phyloP scores from a whole-genome alignment of 2,888 invertebrate genomes.

The Cephus sareptanus region DNA sequence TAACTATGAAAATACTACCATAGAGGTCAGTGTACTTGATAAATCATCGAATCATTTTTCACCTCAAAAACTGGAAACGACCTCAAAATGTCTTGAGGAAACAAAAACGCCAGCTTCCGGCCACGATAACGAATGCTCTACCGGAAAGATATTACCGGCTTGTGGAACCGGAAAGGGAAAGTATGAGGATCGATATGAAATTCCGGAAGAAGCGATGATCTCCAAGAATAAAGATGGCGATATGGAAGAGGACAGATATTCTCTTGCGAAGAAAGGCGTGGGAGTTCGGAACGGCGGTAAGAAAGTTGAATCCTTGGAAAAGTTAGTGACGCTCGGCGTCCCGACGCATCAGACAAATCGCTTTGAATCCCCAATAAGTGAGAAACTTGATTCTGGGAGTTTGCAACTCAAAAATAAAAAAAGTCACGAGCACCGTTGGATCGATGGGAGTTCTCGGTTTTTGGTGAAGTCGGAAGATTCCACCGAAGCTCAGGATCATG shows the following conservation, averaged over 20 bases:
- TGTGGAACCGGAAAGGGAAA: background rate
- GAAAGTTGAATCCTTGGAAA: background rate
- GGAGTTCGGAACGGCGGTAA: background rate
- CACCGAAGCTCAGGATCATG: background rate
- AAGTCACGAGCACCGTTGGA: background rate
- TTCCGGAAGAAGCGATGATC: background rate
- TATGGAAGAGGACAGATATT: background rate
- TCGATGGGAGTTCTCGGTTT: background rate
- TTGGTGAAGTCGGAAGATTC: background rate
- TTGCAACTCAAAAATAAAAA: background rate
- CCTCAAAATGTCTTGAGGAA: background rate
- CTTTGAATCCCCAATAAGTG: background rate
- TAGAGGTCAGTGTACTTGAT: background rate
- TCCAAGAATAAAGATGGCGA: background rate
- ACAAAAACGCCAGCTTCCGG: background rate
- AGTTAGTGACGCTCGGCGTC: background rate
- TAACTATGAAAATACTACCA: background rate
- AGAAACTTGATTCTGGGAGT: background rate
- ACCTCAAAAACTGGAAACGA: background rate
- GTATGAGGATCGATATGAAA: background rate
- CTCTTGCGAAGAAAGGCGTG: background rate
- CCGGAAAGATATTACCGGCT: slow-evolving; percentile 3
- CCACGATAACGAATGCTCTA: background rate
- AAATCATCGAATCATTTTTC: background rate
- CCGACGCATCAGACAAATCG: background rate